Conservation (phyloP, 2,888 invertebrate genomes). For the Chrysolina oricalcia region DNA sequence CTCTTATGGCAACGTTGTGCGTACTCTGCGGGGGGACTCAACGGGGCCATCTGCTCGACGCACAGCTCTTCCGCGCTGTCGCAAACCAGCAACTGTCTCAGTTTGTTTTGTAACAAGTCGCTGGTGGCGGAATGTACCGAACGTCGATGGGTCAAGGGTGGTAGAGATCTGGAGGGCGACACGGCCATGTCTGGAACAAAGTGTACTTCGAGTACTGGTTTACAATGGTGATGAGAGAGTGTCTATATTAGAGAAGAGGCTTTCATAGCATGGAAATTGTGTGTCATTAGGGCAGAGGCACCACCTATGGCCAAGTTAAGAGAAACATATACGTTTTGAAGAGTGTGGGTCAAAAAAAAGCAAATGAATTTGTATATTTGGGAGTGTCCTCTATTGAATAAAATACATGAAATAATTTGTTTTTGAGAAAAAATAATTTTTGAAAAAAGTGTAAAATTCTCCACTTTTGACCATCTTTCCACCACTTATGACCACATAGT, state of each 20-base stretch:
- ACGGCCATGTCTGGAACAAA: conserved; percentile 69
- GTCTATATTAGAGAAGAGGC: neutral
- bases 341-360: too few species aligned
- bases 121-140: conserved; percentile 73
- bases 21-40: conserved; percentile 84
- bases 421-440: too few species aligned
- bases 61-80: conserved; percentile 81
- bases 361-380: too few species aligned
- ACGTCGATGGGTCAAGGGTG: conserved; percentile 74
- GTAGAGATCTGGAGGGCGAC: conserved; percentile 73
- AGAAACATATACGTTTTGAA: too few species aligned
- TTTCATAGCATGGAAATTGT: neutral
- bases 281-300: too few species aligned
- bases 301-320: too few species aligned
- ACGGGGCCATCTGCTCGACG: conserved; percentile 74
- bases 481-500: too few species aligned
- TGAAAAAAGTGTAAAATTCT: too few species aligned
- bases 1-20: conserved; percentile 88
- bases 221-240: neutral
- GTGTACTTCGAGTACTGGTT: conserved; percentile 10
- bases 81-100: conserved; percentile 83
- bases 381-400: too few species aligned
- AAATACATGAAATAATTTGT: too few species aligned
- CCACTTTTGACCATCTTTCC: too few species aligned
- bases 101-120: conserved; percentile 84